A percentile compares a stretch with the other conserved stretches of the same genome.
These are phyloP conservation scores for Neotoma lepida DNA, from an alignment of 2,113 vertebrate genomes.

Conservation along the genomic window DNA sequence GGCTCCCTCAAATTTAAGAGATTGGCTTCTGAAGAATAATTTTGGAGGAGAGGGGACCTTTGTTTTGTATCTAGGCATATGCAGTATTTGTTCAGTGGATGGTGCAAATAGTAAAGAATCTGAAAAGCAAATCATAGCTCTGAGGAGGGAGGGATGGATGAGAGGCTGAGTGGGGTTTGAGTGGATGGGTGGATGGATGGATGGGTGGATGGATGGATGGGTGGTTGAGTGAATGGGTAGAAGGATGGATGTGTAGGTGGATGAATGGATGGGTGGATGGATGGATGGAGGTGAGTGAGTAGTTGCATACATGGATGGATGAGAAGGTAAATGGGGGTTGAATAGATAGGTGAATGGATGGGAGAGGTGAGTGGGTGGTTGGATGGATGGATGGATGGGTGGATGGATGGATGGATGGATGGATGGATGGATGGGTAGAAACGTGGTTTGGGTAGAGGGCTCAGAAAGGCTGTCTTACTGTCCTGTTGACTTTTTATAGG, in stretches of 20 bases:
- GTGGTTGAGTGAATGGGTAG: too few relatives aligned
- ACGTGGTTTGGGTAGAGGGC: background rate
- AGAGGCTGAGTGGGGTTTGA: background rate
- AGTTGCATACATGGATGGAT: background rate
- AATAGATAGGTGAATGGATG: background rate
- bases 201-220: too few relatives aligned
- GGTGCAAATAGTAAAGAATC: background rate
- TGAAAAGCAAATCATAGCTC: background rate
- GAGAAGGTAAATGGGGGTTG: background rate
- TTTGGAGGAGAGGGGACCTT: background rate
- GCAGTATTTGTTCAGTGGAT: background rate
- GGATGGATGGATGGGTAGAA: background rate
- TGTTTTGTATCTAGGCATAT: background rate
- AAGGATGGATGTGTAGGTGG: too few relatives aligned
- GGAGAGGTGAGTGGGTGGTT: background rate
- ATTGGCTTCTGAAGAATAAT: slow-evolving; percentile 2
- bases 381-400: background rate
- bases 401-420: background rate
- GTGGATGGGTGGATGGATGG: background rate
- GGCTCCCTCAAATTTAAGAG: background rate
- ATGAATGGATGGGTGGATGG: too few relatives aligned
- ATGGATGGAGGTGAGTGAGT: background rate
- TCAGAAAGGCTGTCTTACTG: background rate
- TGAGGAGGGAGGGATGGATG: background rate
- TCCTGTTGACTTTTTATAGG: background rate